phyloP scores from a whole-genome alignment of 2,888 invertebrate species.

The Mystacides longicornis region DNA sequence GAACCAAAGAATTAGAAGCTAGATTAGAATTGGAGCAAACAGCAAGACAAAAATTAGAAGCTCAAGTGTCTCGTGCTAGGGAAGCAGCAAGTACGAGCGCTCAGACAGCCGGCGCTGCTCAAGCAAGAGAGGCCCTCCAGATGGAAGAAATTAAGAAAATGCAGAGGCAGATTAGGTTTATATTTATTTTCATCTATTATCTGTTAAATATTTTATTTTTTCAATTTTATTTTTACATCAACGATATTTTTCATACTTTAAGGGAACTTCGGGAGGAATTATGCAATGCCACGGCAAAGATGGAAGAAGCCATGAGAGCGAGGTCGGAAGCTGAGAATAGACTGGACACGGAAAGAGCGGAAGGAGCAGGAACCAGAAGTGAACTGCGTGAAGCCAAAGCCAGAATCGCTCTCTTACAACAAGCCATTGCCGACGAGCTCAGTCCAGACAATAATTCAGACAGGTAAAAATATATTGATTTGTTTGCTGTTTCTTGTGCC shows the following conservation, averaged over 20 bases:
- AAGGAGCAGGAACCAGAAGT: slow-evolving; percentile 62
- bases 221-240: no score
- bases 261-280: slow-evolving; percentile 77
- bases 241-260: no score
- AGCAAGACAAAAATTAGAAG: slow-evolving; percentile 80
- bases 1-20: slow-evolving; percentile 84
- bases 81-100: slow-evolving; percentile 44
- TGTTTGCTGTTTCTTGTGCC: no score
- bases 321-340: slow-evolving; percentile 70
- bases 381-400: slow-evolving; percentile 84
- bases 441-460: slow-evolving; percentile 63
- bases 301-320: slow-evolving; percentile 66
- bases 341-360: slow-evolving; percentile 61
- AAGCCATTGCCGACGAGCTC: slow-evolving; percentile 83
- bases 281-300: slow-evolving; percentile 59
- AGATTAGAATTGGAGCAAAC: slow-evolving; percentile 87
- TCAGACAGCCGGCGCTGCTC: slow-evolving; percentile 60
- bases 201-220: no score
- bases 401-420: slow-evolving; percentile 84
- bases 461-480: slow-evolving; percentile 39
- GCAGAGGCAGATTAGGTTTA: slow-evolving; percentile 59
- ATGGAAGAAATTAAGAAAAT: slow-evolving; percentile 72
- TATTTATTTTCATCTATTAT: no score
- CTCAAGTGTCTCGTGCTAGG: slow-evolving; percentile 47
- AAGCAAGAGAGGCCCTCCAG: slow-evolving; percentile 65